Evolutionary conservation across 2,113 vertebrate species (phyloP), one percentile per base, ranked within the genome.

Genomic region (Papio anubis): DNA sequence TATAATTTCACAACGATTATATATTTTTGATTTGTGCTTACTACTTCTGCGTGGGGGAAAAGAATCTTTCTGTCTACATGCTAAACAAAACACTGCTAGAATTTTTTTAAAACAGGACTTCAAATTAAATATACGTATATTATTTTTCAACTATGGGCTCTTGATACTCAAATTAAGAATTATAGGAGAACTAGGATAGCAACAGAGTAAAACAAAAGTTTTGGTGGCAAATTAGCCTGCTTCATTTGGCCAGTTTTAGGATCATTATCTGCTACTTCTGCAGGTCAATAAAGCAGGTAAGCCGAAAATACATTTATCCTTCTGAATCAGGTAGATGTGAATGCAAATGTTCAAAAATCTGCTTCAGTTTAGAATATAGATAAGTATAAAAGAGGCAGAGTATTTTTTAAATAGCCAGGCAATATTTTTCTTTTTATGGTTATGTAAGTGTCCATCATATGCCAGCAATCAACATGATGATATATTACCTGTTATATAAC

Each of bases 1-100:
- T 59, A 43, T 40, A 93, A 84, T 93, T 85, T 90, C 57, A 93
- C 35, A 89, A 86, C 83, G 40, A 82, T 93, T 91, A 35, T 35
- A 35, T 43, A 92, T 35, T 79, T 93, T 92, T 70, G 21, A n/a
- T 82, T 87, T 45, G 8, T 90, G 16, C 8, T 30, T 80, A 21
- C 72, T 64, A 84, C 7, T 66, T 84, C 40, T 64, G 57, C 13
- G n/a, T 93, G 40, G 8, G 30, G 30, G 52, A 66, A 88, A 96
- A 84, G 66, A 76, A 57, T 72, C 45, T 73, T 88, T 3, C 50
- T 57, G 1, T 87, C 14, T 50, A 81, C 17, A 83, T 17, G 1
- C 76, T 73, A 48, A 90, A 64, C 21, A 86, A 68, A 25, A 70
- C 4, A 52, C 40, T 20, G 8, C 25, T 75, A 92, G 18, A 61